Percentiles rank a stretch among this genome's conserved stretches.
Conservation (phyloP, 2,797 vertebrate species). For the Loris lydekkerianus region DNA sequence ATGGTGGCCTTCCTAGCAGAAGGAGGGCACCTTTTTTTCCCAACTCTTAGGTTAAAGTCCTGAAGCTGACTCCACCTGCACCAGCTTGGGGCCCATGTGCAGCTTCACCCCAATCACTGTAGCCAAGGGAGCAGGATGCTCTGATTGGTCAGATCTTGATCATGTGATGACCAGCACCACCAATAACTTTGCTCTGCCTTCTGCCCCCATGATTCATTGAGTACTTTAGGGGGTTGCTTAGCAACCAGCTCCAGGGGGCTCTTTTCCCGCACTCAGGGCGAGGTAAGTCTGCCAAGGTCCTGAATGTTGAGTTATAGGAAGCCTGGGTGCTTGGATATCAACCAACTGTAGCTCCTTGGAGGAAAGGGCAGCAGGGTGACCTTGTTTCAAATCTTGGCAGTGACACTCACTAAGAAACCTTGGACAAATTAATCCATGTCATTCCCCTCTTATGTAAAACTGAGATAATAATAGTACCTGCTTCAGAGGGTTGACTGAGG, state of each 20-base stretch:
- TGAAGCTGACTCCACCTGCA: background rate
- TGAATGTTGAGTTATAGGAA: background rate
- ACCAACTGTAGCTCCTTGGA: background rate
- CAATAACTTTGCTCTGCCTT: background rate
- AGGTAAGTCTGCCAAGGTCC: background rate
- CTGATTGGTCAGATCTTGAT: constrained; percentile 18
- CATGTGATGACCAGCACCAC: background rate
- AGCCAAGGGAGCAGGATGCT: background rate
- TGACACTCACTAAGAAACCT: background rate
- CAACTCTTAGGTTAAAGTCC: background rate
- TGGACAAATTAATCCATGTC: background rate
- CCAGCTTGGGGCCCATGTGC: background rate
- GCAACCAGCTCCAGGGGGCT: background rate
- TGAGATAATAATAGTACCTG: background rate
- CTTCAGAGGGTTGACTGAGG: background rate
- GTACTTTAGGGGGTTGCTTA: constrained; percentile 23
- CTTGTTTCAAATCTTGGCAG: background rate
- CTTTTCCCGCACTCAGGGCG: background rate
- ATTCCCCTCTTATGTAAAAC: background rate
- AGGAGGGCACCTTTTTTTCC: background rate
- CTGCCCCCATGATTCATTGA: background rate
- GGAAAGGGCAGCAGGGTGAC: background rate
- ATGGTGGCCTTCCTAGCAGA: background rate
- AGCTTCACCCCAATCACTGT: background rate
- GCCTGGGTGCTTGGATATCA: background rate